Conservation (phyloP, 2,113 vertebrate species). For the Cephalopterus ornatus region DNA sequence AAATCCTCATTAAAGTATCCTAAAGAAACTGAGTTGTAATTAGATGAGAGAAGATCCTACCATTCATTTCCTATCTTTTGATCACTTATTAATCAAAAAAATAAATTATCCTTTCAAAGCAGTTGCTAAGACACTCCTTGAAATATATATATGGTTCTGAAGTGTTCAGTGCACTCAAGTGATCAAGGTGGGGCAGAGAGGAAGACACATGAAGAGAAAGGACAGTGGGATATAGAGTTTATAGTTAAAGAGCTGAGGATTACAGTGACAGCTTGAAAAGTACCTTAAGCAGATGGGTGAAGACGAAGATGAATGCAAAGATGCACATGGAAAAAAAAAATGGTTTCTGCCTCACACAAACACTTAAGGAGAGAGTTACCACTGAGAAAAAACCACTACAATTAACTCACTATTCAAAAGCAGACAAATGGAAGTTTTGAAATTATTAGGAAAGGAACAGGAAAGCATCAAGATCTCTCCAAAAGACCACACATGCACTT, state of each 20-base stretch:
- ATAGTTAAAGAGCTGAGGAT: background rate
- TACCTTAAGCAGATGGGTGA: background rate
- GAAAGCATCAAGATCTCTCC: background rate
- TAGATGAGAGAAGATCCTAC: background rate
- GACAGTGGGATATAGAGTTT: background rate
- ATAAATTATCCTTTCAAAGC: background rate
- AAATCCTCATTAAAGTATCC: slow-evolving; percentile 32
- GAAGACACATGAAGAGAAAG: background rate
- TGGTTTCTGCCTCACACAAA: background rate
- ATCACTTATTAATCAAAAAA: background rate
- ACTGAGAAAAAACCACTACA: background rate
- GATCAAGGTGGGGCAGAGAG: background rate
- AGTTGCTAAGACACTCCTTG: background rate
- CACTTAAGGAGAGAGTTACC: background rate
- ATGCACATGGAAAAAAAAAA: background rate
- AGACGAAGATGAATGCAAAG: background rate
- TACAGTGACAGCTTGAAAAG: background rate
- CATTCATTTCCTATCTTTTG: background rate
- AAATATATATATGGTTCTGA: background rate
- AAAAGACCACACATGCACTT: background rate
- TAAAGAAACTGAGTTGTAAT: background rate
- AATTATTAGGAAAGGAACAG: background rate
- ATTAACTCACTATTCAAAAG: background rate
- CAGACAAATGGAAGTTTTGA: background rate
- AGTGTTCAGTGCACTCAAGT: background rate